Evolutionary conservation across 2,113 vertebrate genomes (phyloP), one percentile per base, ranked within the genome.

Genomic region (Siniperca knerii): DNA sequence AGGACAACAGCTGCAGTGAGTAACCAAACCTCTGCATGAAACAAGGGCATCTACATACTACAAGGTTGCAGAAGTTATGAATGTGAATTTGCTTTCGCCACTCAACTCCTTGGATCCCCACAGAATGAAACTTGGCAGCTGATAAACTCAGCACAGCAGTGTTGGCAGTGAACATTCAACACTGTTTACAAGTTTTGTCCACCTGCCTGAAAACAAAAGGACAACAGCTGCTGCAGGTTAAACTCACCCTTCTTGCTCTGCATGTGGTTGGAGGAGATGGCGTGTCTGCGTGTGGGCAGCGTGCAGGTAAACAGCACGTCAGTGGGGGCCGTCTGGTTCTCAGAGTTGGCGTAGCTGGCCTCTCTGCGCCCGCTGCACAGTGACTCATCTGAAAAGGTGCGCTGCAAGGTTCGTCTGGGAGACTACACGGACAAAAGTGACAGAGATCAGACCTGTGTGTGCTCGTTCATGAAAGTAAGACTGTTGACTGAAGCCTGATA

Each of bases 321-420:
- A 0, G 78, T 92, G 82, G 96, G 92, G 6, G 95, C 72, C 2
- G 90, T 76, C 0, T 95, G 94, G 78, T 96, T 96, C 18, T 97
- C 95, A 0, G 95, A 81, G 89, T 37, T 96, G 84, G 96, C 94
- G 0, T 95, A 98, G 87, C 95, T 92, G 68, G 96, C 79, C 1
- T 97, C 97, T 55, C 97, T 93, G 44, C 97, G 96, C 4, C 97
- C 97, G 0, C 97, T 97, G 93, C 97, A 98, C 55, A 98, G 93
- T 0, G 97, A 98, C 94, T 98, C 98, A 0, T 98, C 98, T 0
- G 98, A 98, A 71, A 98, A 95, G 0, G 98, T 98, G 57, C 97
- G 95, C 88, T 98, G 98, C 58, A 98, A 86, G 3, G 94, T 94
- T 75, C 97, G 97, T 74, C 97, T 96, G 1, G 97, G 97, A 18